Evolutionary conservation across 2,797 vertebrate genomes (phyloP).

Genomic region (Arnoldichthys spilopterus): DNA sequence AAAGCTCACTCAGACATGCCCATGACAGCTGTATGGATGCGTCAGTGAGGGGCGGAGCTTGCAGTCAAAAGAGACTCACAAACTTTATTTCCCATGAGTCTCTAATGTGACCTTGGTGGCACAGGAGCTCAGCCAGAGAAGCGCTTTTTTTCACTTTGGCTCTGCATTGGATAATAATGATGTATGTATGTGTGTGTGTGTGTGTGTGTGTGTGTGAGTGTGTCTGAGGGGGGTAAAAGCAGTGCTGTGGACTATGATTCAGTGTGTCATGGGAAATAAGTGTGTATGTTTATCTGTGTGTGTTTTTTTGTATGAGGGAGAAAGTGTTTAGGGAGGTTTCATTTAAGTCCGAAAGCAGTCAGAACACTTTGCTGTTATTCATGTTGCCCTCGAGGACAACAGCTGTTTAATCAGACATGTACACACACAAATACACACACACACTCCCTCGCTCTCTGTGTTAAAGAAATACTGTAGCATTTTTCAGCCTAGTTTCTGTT

Average conservation of each 20-base stretch:
- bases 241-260: constrained; percentile 32
- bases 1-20: constrained; percentile 37
- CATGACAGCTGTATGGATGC: constrained; percentile 29
- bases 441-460: constrained; percentile 18
- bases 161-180: constrained; percentile 41
- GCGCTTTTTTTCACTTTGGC: constrained; percentile 61
- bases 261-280: constrained; percentile 33
- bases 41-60: constrained; percentile 38
- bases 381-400: constrained; percentile 20
- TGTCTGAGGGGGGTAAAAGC: neutral
- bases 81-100: constrained; percentile 48
- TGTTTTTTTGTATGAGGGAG: constrained; percentile 28
- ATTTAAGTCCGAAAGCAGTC: constrained; percentile 38
- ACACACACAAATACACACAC: constrained; percentile 35
- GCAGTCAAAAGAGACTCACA: constrained; percentile 43
- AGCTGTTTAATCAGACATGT: constrained; percentile 45
- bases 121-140: constrained; percentile 62
- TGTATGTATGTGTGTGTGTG: constrained; percentile 25
- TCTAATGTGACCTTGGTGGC: constrained; percentile 19
- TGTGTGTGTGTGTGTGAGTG: constrained; percentile 26
- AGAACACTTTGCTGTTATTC: constrained; percentile 33
- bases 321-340: constrained; percentile 16
- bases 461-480: neutral
- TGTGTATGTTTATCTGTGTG: constrained; percentile 24
- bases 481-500: neutral